Evolutionary conservation across 1,140 invertebrate genomes (phyloP).

Genomic region (Aphaenogaster ashmeadi): DNA sequence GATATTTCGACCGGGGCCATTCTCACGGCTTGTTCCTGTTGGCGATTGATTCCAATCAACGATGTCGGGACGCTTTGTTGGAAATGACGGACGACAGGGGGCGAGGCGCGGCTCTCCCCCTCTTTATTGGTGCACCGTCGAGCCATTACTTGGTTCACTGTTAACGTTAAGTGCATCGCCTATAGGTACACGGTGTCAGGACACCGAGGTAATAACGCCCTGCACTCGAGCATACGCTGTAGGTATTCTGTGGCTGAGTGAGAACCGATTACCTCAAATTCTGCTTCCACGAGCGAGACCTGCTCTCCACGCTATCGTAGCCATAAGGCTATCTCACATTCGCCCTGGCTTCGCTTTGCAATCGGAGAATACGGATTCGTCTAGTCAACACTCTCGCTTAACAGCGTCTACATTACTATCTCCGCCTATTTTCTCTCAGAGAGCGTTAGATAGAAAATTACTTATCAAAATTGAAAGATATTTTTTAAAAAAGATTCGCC

Average conservation of each 20-base stretch:
- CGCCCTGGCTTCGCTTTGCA: conserved; percentile 44
- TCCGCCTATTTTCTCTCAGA: not conserved
- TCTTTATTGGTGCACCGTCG: conserved; percentile 40
- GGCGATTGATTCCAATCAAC: conserved; percentile 74
- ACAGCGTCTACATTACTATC: not conserved
- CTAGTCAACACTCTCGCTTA: conserved; percentile 32
- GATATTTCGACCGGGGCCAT: conserved; percentile 60
- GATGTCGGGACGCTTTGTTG: conserved; percentile 63
- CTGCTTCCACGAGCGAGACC: conserved; percentile 19
- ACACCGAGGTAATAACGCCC: conserved; percentile 68
- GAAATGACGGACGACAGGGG: conserved; percentile 29
- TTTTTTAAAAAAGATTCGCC: not conserved
- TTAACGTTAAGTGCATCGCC: conserved; percentile 71
- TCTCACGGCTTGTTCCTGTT: conserved; percentile 22
- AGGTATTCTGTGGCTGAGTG: conserved; percentile 60
- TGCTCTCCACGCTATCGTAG: conserved; percentile 25
- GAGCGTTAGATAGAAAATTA: conserved; percentile 1
- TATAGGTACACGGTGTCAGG: conserved; percentile 66
- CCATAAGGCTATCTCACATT: conserved; percentile 39
- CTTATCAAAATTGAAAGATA: not conserved
- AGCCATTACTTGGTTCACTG: conserved; percentile 68
- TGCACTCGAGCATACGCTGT: conserved; percentile 41
- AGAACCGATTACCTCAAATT: conserved; percentile 68
- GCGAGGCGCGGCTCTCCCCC: not conserved
- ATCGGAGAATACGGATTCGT: conserved; percentile 54